Conservation (phyloP, 2,888 invertebrate genomes). For the Listrodromus nycthemerus region DNA sequence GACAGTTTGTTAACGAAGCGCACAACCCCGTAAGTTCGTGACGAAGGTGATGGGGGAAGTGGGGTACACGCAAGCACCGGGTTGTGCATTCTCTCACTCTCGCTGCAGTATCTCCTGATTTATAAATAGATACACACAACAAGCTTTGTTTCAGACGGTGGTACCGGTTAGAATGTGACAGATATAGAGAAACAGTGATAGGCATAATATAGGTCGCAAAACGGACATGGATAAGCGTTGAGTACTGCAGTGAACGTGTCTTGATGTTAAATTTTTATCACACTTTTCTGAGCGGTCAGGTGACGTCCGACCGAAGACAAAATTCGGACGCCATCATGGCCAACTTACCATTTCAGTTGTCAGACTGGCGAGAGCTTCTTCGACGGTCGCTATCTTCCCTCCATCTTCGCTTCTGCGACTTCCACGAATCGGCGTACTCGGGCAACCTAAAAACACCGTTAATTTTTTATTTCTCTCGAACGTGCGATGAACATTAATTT, state of each 20-base stretch:
- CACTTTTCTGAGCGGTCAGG: slow-evolving; percentile 53
- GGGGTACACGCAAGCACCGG: slow-evolving; percentile 14
- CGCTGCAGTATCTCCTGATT: slow-evolving; percentile 72
- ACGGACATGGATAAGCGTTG: slow-evolving; percentile 66
- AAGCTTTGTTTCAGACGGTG: slow-evolving; percentile 72
- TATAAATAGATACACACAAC: slow-evolving; percentile 74
- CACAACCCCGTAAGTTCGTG: slow-evolving; percentile 16
- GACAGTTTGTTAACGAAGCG: slow-evolving; percentile 43
- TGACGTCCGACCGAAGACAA: slow-evolving; percentile 61
- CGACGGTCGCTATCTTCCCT: slow-evolving; percentile 85
- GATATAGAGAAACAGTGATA: slow-evolving; percentile 64
- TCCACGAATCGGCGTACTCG: slow-evolving; percentile 86
- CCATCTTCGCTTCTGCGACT: slow-evolving; percentile 78
- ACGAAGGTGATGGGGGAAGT: slow-evolving; percentile 14
- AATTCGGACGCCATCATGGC: slow-evolving; percentile 65
- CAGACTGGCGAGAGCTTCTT: slow-evolving; percentile 91
- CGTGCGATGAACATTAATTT: not conserved
- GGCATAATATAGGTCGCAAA: slow-evolving; percentile 65
- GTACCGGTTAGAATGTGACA: slow-evolving; percentile 67
- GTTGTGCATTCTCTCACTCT: slow-evolving; percentile 22
- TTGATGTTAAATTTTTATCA: slow-evolving; percentile 35
- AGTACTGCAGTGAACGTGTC: slow-evolving; percentile 62
- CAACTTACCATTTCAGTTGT: slow-evolving; percentile 94
- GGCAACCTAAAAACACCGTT: slow-evolving; percentile 86
- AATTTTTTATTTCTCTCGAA: slow-evolving; percentile 20